Base-by-base conservation (phyloP, 2,113 vertebrate genomes). In the Fregetta grallaria region DNA sequence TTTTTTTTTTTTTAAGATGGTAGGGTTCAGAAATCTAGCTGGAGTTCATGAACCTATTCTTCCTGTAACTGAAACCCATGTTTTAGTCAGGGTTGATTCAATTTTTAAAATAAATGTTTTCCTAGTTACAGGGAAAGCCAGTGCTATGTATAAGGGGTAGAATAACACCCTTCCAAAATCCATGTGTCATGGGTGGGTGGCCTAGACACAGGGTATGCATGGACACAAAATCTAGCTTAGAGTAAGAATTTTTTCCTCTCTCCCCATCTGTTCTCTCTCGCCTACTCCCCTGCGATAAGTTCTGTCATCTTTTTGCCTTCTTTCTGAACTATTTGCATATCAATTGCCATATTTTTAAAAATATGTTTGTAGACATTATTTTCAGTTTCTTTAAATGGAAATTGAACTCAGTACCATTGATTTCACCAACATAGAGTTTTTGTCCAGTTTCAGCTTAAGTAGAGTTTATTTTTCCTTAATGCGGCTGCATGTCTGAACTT, bases 41-140 rank as follows among this genome's bases (percentile, higher is more conserved):
- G 67, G 58, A 96, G 96, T 97, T 97, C 97, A 97, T 94, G 95
- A 97, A 97, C 95, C 89, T 92, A 23, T 79, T 91, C 81, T 96
- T 97, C 94, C 97, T 97, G 97, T 97, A 97, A 97, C 67, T 15
- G 70, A 96, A 97, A 97, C 95, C 94, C 66, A 82, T 96, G 92
- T 90, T 97, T 97, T 96, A 90, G 84, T 91, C 86, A 92, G 90
- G 74, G 89, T 91, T 96, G 92, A 96, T 95, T 97, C 95, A 92
- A 97, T 96, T 95, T 97, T 96, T 94, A 94, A 97, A 95, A 92
- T 95, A 97, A 97, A 97, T 85, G 62, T 96, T 97, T 96, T 97
- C 38, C 42, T 94, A 96, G 80, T 94, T 95, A 58, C 42, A 88
- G 71, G 70, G 86, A 88, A 92, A 92, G 86, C 38, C 92, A 55